Conservation (phyloP, 2,888 invertebrate species). For the Carpatolechia fugitivella region DNA sequence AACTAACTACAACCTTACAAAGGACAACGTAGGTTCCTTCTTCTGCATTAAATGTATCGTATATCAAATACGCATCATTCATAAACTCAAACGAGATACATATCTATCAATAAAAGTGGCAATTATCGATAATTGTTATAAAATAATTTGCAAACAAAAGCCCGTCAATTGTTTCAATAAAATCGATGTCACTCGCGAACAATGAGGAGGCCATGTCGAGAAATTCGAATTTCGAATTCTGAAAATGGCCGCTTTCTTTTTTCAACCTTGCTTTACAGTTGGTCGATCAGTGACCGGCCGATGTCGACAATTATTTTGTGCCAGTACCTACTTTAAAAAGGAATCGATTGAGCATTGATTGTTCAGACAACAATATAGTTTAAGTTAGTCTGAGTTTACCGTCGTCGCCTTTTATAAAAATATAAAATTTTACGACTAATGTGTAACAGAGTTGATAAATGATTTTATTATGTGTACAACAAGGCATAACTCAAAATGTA, state of each 20-base stretch:
- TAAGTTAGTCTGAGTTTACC: background rate
- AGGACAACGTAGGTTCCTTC: too few species aligned
- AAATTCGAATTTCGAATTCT: conserved; percentile 40
- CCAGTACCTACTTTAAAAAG: conserved; percentile 21
- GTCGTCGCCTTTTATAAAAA: background rate
- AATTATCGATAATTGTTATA: conserved; percentile 43
- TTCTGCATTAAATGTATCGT: too few species aligned
- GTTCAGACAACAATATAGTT: background rate
- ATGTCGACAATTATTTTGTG: conserved; percentile 22
- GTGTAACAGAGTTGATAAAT: background rate
- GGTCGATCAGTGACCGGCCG: conserved; percentile 9
- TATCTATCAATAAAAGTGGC: conserved; percentile 4
- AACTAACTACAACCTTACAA: too few species aligned
- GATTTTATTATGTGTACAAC: conserved; percentile 18
- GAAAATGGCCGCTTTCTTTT: conserved; percentile 32
- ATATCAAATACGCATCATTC: background rate
- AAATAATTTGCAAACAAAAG: conserved; percentile 66
- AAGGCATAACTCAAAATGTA: conserved; percentile 36
- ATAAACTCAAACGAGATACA: conserved; percentile 12
- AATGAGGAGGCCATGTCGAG: conserved; percentile 55
- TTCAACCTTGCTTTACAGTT: conserved; percentile 21
- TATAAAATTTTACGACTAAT: background rate
- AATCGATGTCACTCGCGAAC: conserved; percentile 60
- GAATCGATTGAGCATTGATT: background rate
- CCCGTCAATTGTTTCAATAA: conserved; percentile 62